These are phyloP conservation scores for Aquatica leii DNA, from an alignment of 2,888 invertebrate genomes.

Conservation along the genomic window DNA sequence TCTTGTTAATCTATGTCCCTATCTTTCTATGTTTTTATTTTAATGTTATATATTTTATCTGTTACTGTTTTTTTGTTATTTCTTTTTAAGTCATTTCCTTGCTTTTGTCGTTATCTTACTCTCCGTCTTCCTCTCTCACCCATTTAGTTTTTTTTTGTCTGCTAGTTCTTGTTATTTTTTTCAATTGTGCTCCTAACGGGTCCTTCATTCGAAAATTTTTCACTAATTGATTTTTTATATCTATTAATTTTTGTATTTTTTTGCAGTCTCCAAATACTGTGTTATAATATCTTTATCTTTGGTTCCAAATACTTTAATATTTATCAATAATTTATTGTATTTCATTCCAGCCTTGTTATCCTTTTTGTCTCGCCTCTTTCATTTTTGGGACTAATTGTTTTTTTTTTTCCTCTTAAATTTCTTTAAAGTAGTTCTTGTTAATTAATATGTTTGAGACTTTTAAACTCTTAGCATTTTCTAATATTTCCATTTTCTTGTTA, in stretches of 20 bases:
- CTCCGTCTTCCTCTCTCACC: background rate
- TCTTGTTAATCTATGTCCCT: conserved; percentile 22
- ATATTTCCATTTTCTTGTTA: conserved; percentile 15
- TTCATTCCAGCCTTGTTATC: conserved; percentile 20
- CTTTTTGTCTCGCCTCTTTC: conserved; percentile 23
- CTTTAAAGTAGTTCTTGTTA: conserved; percentile 17
- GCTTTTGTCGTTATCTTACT: background rate
- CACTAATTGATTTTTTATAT: background rate
- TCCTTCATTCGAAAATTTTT: background rate
- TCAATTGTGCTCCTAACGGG: background rate
- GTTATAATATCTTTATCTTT: conserved; percentile 10
- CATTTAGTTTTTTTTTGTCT: conserved; percentile 3
- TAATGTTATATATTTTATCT: conserved; percentile 2
- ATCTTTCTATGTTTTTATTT: conserved; percentile 21
- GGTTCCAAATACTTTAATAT: conserved; percentile 5
- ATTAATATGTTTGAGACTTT: conserved; percentile 18
- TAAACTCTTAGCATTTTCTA: conserved; percentile 9
- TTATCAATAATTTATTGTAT: conserved; percentile 26
- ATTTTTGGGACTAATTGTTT: conserved; percentile 18
- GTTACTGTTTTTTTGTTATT: background rate
- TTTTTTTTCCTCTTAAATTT: conserved; percentile 22
- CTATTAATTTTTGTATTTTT: background rate
- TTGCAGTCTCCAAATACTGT: conserved; percentile 8
- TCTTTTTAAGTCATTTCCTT: background rate
- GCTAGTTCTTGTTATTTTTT: background rate